A percentile compares a stretch with the other conserved stretches of the same genome.
Conservation (phyloP, 2,888 invertebrate genomes). For the Cartodere bifasciata region DNA sequence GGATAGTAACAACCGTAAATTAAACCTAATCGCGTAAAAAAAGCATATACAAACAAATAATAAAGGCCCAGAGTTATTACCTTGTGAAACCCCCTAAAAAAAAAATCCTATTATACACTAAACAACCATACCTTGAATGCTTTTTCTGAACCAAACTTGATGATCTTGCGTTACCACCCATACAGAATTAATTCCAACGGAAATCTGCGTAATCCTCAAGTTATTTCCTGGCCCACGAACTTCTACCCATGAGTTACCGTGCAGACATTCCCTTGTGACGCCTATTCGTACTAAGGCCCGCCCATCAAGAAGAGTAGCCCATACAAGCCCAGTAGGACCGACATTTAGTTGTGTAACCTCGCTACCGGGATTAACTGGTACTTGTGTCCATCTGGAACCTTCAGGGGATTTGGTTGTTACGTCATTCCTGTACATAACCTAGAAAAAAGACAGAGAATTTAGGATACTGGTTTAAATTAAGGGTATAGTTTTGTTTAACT, state of each 20-base stretch:
- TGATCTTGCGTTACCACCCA: conserved; percentile 76
- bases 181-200: conserved; percentile 66
- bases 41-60: no score
- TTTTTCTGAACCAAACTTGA: conserved; percentile 79
- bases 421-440: conserved; percentile 76
- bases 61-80: no score
- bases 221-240: conserved; percentile 56
- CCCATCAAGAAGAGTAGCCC: conserved; percentile 79
- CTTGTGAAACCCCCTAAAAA: no score
- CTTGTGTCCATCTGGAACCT: conserved; percentile 72
- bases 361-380: conserved; percentile 62
- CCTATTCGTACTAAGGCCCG: conserved; percentile 70
- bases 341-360: conserved; percentile 79
- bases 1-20: no score
- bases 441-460: conserved; percentile 12
- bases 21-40: no score
- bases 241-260: conserved; percentile 66
- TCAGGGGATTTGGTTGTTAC: conserved; percentile 75
- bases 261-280: conserved; percentile 58
- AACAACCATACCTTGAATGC: conserved; percentile 22
- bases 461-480: neutral
- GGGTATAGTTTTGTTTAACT: no score
- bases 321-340: conserved; percentile 74
- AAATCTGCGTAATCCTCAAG: conserved; percentile 60
- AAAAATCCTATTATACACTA: no score